Percentiles rank a stretch among this genome's conserved stretches.
These are phyloP conservation scores for Phaenicophaeus curvirostris DNA, from an alignment of 2,797 vertebrate genomes.

Conservation along the genomic window DNA sequence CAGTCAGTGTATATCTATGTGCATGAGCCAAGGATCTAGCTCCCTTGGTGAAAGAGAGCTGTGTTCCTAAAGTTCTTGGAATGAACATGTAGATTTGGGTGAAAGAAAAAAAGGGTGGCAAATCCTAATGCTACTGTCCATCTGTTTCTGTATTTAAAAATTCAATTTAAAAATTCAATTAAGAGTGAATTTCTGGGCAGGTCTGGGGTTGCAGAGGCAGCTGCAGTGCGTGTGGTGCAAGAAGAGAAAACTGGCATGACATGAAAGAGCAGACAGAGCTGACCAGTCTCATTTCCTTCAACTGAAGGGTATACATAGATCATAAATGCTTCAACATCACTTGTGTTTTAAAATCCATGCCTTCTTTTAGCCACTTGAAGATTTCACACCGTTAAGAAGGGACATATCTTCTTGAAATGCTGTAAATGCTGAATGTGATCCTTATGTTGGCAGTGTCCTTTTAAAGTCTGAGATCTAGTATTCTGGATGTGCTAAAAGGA, in stretches of 20 bases:
- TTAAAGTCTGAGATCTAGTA: not conserved
- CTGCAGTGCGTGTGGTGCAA: not conserved
- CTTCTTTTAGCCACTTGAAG: not conserved
- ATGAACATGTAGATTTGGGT: not conserved
- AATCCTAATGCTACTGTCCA: not conserved
- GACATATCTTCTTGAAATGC: not conserved
- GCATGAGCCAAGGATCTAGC: not conserved
- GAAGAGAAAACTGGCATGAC: not conserved
- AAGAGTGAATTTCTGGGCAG: not conserved
- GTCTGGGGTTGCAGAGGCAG: not conserved
- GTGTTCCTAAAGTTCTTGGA: not conserved
- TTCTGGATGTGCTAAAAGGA: not conserved
- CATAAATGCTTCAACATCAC: not conserved
- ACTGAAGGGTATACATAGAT: not conserved
- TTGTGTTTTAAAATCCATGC: not conserved
- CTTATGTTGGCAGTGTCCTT: constrained; percentile 35
- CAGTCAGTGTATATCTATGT: not conserved
- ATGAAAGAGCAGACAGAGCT: not conserved
- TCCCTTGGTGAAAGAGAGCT: not conserved
- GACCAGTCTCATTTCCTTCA: not conserved
- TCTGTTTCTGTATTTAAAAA: not conserved
- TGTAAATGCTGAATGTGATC: not conserved
- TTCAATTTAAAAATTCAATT: not conserved
- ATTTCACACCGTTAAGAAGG: not conserved
- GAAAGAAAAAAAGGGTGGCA: not conserved